Base-by-base conservation (phyloP, 2,113 vertebrate species). In the Microcebus murinus region DNA sequence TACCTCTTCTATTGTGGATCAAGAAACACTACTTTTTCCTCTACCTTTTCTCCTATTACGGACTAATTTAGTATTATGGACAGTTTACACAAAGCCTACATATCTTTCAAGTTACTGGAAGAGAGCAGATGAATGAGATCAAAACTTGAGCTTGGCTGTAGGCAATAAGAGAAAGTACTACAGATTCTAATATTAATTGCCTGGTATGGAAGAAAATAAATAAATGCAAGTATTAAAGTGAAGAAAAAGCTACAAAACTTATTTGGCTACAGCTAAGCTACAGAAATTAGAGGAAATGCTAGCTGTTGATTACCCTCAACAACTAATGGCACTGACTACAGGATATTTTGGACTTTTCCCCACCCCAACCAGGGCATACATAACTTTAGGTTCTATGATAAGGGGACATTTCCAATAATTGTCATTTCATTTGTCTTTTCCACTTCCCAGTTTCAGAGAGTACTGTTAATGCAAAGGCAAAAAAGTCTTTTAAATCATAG, bases 1-100 rank as follows among this genome's bases (percentile, higher is more conserved):
- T 74, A 70, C 39, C 52, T 57, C 31, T 94, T 82, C n/a, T 63
- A 88, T 61, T 31, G 45, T n/a, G 36, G 23, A 95, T 80, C 67
- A 89, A 94, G 9, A 9, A 89, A 84, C 6, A 85, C 15, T 61
- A 81, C 48, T 42, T 80, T 63, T 79, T 85, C 27, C 65, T 88
- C 36, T 68, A 85, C 68, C 59, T 74, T 95, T 95, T 97, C 50
- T 94, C 12, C 36, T 79, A 39, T 67, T 87, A 85, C n/a, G 25
- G 55, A 65, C 59, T 68, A 77, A 70, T 9, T 95, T 52, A 34
- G 15, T 13, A 50, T 48, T 29, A 80, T 10, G n/a, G 36, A 39
- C 36, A 52, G 73, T 29, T 86, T 52, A 87, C n/a, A 90, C 6
- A 77, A 87, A 96, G 36, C 9, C 76, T 65, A 59, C 20, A 42